Evolutionary conservation across 2,797 vertebrate species (phyloP), one percentile per base, ranked within the genome.

Genomic region (Pseudomugil tenellus): DNA sequence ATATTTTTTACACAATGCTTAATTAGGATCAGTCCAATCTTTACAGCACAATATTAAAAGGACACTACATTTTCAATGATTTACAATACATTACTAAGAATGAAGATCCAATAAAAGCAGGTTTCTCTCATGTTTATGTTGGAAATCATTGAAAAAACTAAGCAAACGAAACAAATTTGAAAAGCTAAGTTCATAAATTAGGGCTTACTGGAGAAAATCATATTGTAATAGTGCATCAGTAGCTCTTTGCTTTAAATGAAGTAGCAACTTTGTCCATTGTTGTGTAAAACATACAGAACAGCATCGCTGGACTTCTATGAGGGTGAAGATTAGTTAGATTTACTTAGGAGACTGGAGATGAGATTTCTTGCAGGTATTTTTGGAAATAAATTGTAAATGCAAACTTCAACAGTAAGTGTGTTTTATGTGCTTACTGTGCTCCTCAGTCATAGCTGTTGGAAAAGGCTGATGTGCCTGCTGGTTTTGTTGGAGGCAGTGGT

Each of bases 391-490:
- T 29, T 68, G 31, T 21, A 48, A 21, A 59, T 72, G 35, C 68
- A 65, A 66, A 34, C 17, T 14, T 57, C 31, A 54, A 32, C 12
- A 16, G 6, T 39, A 14, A 51, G 19, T 63, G 19, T 0, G 19
- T 41, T 63, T 43, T 9, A 35, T 64, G 25, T 21, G 43, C 12
- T 23, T 52, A 26, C 6, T 32, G 49, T 48, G 3, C 21, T 63
- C 29, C 35, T 67, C 19, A 32, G 2, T 57, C n/a, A 13, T 21
- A 73, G 60, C 41, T 59, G 67, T 39, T 19, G 68, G 59, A 31
- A 72, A 76, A 68, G 8, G 9, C 29, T 29, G 48, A 26, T 69
- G 67, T 78, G 74, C 83, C 87, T 84, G 81, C 79, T 87, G 76
- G 79, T 62, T 75, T 66, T 19, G 39, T 76, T 82, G 12, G 6